Base-by-base conservation (phyloP, 2,888 invertebrate genomes). In the Caenorhabditis japonica region DNA sequence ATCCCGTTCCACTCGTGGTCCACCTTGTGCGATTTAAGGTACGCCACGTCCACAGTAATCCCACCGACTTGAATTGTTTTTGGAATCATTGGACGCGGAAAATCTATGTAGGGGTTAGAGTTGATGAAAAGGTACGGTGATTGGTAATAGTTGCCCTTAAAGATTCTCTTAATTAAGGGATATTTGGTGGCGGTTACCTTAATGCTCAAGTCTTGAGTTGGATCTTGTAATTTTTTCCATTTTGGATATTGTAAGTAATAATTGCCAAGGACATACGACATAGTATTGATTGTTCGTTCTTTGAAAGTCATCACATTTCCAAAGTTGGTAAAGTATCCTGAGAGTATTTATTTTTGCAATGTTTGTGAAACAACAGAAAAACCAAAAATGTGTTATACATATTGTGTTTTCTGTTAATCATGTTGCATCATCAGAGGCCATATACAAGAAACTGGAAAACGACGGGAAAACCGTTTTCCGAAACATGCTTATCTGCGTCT, bases 11-110 rank as follows among this genome's bases (percentile, higher is more conserved):
- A 68, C 13, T 53, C 43, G 39, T 60, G 44, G 21, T 55, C 55
- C 4, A 73, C 51, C 51, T 60, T 73, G 13, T 60, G 34, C 19
- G 33, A 25, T 23, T 13, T 55, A 21, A 73, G n/a, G 12, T 30
- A 41, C 10, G 49, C 36, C 13, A 66, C 43, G 36, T 66, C 43
- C 7, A 66, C 66, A 15, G 72, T 55, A 4, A 73, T 47, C 23
- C 73, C 73, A 17, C 73, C 73, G 21, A 73, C 56, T 51, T 60
- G 66, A 44, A 73, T 34, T 0, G 73, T 73, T 56, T 73, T 73
- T 8, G 66, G 4, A 8, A 73, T 25, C 33, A 61, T 41, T 27
- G 66, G 73, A 27, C 73, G 55, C 4, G 73, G 60, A 13, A 66
- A 73, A 33, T 73, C 73, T 25, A 73, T 47, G 21, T 55, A 73